Conservation (phyloP, 2,113 vertebrate species). For the Leptobrachium leishanense region DNA sequence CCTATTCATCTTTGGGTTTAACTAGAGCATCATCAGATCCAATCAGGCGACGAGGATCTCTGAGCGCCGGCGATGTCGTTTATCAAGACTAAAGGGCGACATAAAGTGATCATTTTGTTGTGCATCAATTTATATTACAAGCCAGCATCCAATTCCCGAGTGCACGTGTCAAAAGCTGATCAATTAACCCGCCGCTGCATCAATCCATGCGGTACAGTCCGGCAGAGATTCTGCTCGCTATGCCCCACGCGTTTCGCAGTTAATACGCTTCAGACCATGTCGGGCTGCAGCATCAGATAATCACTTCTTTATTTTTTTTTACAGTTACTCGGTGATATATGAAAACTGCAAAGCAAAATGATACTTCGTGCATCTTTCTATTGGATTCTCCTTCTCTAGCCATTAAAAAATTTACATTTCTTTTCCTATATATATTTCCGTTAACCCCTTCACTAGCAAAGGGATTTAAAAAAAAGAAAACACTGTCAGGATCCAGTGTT, state of each 20-base stretch:
- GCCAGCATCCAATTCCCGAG: neutral
- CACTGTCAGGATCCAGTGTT: too few relatives aligned
- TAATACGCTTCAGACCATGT: neutral
- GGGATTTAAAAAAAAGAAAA: too few relatives aligned
- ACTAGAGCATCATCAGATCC: conserved; percentile 31
- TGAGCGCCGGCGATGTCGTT: conserved; percentile 16
- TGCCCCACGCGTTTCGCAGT: neutral
- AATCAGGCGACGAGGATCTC: conserved; percentile 32
- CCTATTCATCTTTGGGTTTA: conserved; percentile 42
- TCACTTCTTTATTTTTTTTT: conserved; percentile 6
- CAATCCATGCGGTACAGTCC: neutral
- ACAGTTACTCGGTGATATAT: neutral
- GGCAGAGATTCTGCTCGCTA: neutral
- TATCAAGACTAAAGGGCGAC: conserved; percentile 45
- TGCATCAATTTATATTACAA: conserved; percentile 40
- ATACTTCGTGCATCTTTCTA: neutral
- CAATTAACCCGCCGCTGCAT: conserved; percentile 30
- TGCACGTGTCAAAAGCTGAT: neutral
- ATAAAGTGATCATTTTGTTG: conserved; percentile 40
- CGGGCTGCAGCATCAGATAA: neutral
- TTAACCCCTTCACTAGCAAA: too few relatives aligned
- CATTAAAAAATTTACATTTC: too few relatives aligned
- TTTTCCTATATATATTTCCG: too few relatives aligned
- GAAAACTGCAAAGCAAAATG: neutral
- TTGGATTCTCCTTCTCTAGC: neutral